phyloP scores from a whole-genome alignment of 2,113 vertebrate genomes.

The Saguinus imperator region DNA sequence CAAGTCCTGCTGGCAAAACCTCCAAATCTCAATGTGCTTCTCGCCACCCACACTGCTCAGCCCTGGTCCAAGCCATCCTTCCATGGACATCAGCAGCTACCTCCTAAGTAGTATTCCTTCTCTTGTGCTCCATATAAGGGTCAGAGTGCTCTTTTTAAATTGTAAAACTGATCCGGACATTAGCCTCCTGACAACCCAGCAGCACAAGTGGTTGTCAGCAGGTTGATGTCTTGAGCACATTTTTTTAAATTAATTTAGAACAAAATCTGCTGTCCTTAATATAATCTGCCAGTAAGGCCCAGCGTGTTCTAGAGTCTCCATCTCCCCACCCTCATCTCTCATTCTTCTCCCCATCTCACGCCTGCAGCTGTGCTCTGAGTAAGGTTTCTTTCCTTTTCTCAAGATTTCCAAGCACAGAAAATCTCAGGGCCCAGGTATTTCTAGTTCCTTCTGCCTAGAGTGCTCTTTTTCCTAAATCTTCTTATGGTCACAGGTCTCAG shows the following conservation, averaged over 20 bases:
- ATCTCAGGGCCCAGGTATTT: not conserved
- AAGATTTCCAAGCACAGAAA: not conserved
- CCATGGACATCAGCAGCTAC: not conserved
- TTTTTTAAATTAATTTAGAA: not conserved
- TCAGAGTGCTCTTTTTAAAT: not conserved
- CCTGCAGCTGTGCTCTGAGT: not conserved
- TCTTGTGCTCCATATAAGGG: not conserved
- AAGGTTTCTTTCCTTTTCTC: not conserved
- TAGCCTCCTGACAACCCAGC: not conserved
- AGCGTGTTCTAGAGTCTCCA: fast-evolving
- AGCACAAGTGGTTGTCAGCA: not conserved
- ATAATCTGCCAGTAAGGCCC: not conserved
- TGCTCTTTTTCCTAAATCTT: not conserved
- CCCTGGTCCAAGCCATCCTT: not conserved
- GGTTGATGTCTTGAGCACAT: too few species aligned
- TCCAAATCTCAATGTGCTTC: not conserved
- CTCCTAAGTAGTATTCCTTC: not conserved
- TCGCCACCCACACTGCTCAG: fast-evolving
- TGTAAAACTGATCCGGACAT: not conserved
- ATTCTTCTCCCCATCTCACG: not conserved
- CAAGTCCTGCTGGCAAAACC: not conserved
- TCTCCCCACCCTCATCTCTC: not conserved
- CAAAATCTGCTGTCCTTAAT: not conserved
- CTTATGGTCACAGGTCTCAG: not conserved
- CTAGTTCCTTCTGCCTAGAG: not conserved